Base-by-base conservation (phyloP, 2,888 invertebrate genomes). In the Augiades crinisus region DNA sequence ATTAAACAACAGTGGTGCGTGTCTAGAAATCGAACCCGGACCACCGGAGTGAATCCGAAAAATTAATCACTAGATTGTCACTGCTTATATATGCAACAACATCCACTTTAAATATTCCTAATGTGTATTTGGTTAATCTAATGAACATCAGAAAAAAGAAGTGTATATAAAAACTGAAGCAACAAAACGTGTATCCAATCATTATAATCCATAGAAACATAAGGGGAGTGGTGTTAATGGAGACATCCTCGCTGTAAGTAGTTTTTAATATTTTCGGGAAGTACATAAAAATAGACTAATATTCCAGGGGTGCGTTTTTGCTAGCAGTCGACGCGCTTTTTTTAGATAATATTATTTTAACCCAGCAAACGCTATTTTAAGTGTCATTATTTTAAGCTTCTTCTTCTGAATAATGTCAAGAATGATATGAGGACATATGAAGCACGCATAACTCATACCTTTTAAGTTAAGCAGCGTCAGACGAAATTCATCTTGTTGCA, bases 241-340 rank as follows among this genome's bases (percentile, higher is more conserved):
- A 88, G 71, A 85, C 75, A 84, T 88, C 88, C 88, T 77, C 63
- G 56, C 58, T 57, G 68, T 86, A 84, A 88, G 83, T 82, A 78
- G 72, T 81, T 86, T 87, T 87, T 87, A 87, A 88, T 88, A 88
- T 84, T 86, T 83, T 83, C 70, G 77, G 83, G 81, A 83, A 78
- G 81, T 75, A 69, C 61, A 70, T 71, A 60, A 67, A 80, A 84
- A 85, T 84, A 87, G 81, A 79, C 63, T 60, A 62, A 70, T 67
- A 75, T 67, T 68, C 60, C 60, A 54, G 68, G 78, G 83, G 79
- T 72, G 69, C 64, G 62, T 75, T 76, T 66, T 65, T 58, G 55
- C 52, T 72, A 62, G 59, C 34, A 41, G 36, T 60, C 58, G 65
- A 69, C 70, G 64, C 61, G 59, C 55, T 60, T 52, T 58, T 69